phyloP scores from a whole-genome alignment of 1,140 invertebrate species.

The Antheraea mylitta region DNA sequence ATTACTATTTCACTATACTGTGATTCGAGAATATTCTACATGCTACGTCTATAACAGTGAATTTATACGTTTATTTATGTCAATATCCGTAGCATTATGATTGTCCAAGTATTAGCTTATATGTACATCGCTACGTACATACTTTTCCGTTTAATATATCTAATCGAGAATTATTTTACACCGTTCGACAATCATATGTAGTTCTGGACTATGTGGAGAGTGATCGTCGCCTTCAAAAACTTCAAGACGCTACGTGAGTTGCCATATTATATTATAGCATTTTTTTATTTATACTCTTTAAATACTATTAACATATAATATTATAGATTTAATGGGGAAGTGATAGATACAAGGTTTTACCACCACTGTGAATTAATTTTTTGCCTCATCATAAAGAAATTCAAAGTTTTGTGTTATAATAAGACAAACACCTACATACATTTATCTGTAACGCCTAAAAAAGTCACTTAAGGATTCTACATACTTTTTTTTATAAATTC shows the following conservation, averaged over 20 bases:
- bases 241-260: slow-evolving; percentile 9
- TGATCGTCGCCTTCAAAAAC: not conserved
- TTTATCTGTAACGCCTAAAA: no score
- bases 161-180: not conserved
- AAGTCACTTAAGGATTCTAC: no score
- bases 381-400: no score
- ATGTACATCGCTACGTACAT: slow-evolving; percentile 2
- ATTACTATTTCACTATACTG: slow-evolving; percentile 63
- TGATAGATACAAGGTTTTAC: no score
- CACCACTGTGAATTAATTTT: no score
- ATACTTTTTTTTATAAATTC: no score
- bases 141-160: not conserved
- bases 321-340: not conserved
- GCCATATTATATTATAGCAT: not conserved
- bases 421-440: no score
- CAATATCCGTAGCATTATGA: not conserved
- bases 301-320: no score
- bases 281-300: no score
- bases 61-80: not conserved
- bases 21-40: slow-evolving; percentile 20
- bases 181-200: not conserved
- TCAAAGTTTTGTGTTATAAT: no score
- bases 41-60: not conserved
- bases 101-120: not conserved
- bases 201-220: not conserved